A percentile compares a stretch with the other conserved stretches of the same genome.
phyloP scores from a whole-genome alignment of 2,797 vertebrate genomes.

The Otolemur crassicaudatus region DNA sequence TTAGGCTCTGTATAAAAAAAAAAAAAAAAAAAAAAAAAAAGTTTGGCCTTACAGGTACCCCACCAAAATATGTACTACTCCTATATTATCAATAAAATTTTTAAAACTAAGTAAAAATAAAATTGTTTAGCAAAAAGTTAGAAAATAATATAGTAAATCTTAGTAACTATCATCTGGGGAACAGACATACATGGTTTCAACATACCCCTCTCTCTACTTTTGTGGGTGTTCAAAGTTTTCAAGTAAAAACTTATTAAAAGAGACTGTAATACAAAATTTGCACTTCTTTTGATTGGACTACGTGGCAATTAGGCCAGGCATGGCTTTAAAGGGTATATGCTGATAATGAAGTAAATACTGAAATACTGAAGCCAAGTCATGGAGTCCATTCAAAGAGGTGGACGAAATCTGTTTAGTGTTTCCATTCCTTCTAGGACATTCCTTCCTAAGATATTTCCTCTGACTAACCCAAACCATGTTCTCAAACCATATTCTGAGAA shows the following conservation, averaged over 20 bases:
- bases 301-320: background rate
- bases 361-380: background rate
- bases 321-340: background rate
- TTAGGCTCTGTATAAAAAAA: too few species aligned
- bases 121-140: background rate
- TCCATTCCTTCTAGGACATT: slow-evolving; percentile 46
- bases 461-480: slow-evolving; percentile 61
- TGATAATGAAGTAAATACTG: background rate
- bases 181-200: background rate
- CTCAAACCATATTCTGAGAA: background rate
- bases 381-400: slow-evolving; percentile 27
- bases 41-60: background rate
- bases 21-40: background rate
- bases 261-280: background rate
- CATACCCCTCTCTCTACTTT: background rate
- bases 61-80: background rate
- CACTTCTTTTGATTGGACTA: background rate
- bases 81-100: background rate
- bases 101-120: background rate
- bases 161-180: slow-evolving; percentile 9
- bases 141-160: background rate
- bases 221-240: background rate
- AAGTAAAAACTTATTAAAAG: slow-evolving; percentile 31
- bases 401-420: slow-evolving; percentile 11
- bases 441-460: slow-evolving; percentile 53